Conservation (phyloP, 2,888 invertebrate genomes). For the Hedychridium roseum region DNA sequence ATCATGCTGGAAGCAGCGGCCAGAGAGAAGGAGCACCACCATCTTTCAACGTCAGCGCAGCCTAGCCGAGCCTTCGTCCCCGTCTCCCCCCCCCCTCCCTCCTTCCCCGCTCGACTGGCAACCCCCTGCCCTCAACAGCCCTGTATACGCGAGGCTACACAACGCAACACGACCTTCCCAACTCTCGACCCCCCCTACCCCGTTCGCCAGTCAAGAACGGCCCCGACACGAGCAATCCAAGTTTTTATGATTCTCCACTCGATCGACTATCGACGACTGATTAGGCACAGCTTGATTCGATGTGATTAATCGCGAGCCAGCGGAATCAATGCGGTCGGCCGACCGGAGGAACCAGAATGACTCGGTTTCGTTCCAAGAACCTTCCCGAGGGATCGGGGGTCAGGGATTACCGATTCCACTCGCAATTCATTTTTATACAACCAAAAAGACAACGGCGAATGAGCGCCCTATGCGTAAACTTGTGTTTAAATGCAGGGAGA, state of each 20-base stretch:
- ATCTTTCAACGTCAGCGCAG: constrained; percentile 60
- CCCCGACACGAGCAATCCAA: too few relatives aligned
- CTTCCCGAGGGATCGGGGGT: too few relatives aligned
- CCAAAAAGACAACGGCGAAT: too few relatives aligned
- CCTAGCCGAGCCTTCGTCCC: constrained; percentile 32
- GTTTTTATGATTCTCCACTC: constrained; percentile 42
- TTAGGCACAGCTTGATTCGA: constrained; percentile 48
- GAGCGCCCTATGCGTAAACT: too few relatives aligned
- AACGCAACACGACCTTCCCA: constrained; percentile 38
- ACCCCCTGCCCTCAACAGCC: constrained; percentile 3
- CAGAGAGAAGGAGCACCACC: constrained; percentile 58
- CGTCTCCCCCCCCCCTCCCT: constrained; percentile 2
- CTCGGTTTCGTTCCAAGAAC: too few relatives aligned
- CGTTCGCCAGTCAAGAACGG: constrained; percentile 37
- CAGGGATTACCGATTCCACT: too few relatives aligned
- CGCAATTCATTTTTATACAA: too few relatives aligned
- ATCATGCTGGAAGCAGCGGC: constrained; percentile 59
- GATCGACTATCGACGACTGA: constrained; percentile 46
- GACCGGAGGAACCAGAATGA: too few relatives aligned
- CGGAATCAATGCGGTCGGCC: neutral
- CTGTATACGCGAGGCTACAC: constrained; percentile 30
- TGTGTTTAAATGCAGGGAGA: too few relatives aligned
- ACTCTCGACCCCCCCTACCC: constrained; percentile 30
- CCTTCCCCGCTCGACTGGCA: neutral
- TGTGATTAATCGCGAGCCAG: constrained; percentile 47